Conservation (phyloP, 1,140 invertebrate species). For the Nylanderia fulva region DNA sequence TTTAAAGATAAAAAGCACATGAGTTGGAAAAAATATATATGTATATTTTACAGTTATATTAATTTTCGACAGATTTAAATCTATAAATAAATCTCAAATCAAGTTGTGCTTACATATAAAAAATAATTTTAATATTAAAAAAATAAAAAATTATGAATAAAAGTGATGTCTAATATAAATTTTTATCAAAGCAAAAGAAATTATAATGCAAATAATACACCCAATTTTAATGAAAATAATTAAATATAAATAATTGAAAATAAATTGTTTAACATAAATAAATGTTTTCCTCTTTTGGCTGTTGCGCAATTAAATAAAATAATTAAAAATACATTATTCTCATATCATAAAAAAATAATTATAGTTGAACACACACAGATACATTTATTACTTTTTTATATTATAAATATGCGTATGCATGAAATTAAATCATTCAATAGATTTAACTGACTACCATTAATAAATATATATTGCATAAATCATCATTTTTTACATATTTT, state of each 20-base stretch:
- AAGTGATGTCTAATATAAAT: no score
- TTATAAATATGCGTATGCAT: not conserved
- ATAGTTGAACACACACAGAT: no score
- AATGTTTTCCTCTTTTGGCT: not conserved
- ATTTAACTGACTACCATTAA: conserved; percentile 10
- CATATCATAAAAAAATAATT: no score
- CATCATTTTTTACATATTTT: conserved; percentile 11
- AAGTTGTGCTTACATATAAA: no score
- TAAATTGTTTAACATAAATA: not conserved
- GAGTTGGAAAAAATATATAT: not conserved
- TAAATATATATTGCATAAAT: conserved; percentile 38
- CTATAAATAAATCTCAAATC: no score
- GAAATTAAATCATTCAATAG: conserved; percentile 8
- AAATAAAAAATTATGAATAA: no score
- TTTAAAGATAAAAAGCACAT: not conserved
- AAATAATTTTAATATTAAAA: no score
- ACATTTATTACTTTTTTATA: not conserved
- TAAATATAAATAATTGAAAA: not conserved
- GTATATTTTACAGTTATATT: no score
- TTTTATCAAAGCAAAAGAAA: no score
- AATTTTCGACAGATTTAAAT: no score
- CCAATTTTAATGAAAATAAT: no score
- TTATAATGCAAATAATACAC: no score
- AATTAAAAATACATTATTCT: not conserved
- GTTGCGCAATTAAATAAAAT: not conserved